Evolutionary conservation across 2,888 invertebrate genomes (phyloP).

Genomic region (Dastarcus helophoroides): DNA sequence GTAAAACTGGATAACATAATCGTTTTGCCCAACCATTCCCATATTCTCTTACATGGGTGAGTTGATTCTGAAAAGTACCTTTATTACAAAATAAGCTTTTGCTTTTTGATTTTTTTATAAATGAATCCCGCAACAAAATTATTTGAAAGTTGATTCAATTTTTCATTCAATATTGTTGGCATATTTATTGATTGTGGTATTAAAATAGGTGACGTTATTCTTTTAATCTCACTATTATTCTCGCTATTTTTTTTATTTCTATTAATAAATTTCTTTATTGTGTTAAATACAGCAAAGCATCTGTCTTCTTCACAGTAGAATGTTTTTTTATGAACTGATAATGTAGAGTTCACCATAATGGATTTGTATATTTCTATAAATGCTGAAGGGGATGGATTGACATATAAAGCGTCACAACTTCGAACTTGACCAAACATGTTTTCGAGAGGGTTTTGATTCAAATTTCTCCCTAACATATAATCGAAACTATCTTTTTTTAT

Average conservation of each 20-base stretch:
- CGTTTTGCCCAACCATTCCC: background rate
- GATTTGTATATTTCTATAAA: constrained; percentile 8
- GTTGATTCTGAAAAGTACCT: background rate
- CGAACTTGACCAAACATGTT: too few relatives aligned
- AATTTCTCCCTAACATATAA: too few relatives aligned
- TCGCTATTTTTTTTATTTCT: background rate
- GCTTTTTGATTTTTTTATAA: constrained; percentile 1
- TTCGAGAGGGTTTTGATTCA: too few relatives aligned
- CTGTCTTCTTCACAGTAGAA: constrained; percentile 9
- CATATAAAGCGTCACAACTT: too few relatives aligned
- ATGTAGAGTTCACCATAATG: constrained; percentile 2
- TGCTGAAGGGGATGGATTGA: constrained; percentile 4
- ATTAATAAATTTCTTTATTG: too few relatives aligned
- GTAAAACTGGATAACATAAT: constrained; percentile 4
- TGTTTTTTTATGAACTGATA: constrained; percentile 6
- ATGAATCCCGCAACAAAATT: constrained; percentile 2
- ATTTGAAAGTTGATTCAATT: background rate
- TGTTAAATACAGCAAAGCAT: constrained; percentile 6
- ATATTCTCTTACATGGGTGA: constrained; percentile 1
- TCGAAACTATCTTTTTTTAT: too few relatives aligned
- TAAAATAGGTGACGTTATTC: too few relatives aligned
- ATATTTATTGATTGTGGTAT: too few relatives aligned
- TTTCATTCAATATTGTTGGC: too few relatives aligned
- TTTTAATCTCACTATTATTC: too few relatives aligned
- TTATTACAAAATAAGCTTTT: constrained; percentile 2